phyloP scores from a whole-genome alignment of 2,888 invertebrate genomes.

The Leptarthrus brevirostris region DNA sequence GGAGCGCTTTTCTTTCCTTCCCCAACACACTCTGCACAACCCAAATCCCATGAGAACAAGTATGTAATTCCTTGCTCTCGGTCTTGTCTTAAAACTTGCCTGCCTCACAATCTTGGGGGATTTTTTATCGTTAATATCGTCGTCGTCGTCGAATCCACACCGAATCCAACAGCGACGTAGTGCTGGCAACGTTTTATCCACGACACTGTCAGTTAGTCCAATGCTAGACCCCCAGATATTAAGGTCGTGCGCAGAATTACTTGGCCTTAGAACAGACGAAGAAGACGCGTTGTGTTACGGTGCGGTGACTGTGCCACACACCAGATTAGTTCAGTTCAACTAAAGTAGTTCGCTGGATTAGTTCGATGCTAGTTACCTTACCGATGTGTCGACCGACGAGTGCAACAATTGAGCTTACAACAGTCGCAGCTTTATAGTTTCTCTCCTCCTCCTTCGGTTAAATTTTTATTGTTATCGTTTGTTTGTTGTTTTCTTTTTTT shows the following conservation, averaged over 20 bases:
- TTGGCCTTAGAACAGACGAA: constrained; percentile 4
- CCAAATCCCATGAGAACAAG: too few relatives aligned
- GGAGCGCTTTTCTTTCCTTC: too few relatives aligned
- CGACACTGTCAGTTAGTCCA: constrained; percentile 62
- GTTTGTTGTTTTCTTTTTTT: neutral
- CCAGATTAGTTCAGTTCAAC: constrained; percentile 42
- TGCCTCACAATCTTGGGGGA: too few relatives aligned
- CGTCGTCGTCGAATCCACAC: too few relatives aligned
- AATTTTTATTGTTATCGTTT: neutral
- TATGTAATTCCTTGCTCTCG: too few relatives aligned
- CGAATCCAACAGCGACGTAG: too few relatives aligned
- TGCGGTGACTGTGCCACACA: neutral
- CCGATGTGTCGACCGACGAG: too few relatives aligned
- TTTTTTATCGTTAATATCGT: too few relatives aligned
- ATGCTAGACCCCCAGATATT: constrained; percentile 65
- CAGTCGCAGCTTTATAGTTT: neutral
- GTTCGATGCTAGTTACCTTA: constrained; percentile 25
- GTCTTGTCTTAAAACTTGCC: too few relatives aligned
- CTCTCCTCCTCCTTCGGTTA: neutral
- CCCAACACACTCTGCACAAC: too few relatives aligned
- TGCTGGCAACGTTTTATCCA: too few relatives aligned
- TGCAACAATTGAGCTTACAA: constrained; percentile 19
- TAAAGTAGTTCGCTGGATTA: constrained; percentile 31
- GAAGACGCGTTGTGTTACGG: neutral
- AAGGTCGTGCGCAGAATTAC: constrained; percentile 64